Evolutionary conservation across 1,140 invertebrate species (phyloP).

Genomic region (Drosophila lacertosa): DNA sequence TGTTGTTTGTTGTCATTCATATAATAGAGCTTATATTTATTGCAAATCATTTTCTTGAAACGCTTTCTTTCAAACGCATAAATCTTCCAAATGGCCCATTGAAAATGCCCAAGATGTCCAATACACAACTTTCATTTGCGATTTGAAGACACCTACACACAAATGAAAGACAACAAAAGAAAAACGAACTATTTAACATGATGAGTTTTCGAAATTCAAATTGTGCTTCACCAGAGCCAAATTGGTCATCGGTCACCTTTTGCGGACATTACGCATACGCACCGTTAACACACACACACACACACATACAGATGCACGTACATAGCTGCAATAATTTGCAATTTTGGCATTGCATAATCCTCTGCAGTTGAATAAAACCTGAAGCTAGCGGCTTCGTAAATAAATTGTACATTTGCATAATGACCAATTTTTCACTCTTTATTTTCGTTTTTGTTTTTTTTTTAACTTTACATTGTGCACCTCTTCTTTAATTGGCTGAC

Average conservation of each 20-base stretch:
- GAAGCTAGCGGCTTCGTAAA: slow-evolving; percentile 34
- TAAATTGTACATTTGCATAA: slow-evolving; percentile 78
- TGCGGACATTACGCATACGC: slow-evolving; percentile 76
- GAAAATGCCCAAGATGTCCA: slow-evolving; percentile 32
- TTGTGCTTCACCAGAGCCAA: slow-evolving; percentile 6
- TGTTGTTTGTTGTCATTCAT: slow-evolving; percentile 36
- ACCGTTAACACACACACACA: slow-evolving; percentile 40
- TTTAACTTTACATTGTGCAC: slow-evolving; percentile 52
- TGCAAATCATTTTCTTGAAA: slow-evolving; percentile 52
- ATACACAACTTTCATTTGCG: slow-evolving; percentile 41
- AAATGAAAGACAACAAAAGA: neutral
- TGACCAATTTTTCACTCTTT: slow-evolving; percentile 66
- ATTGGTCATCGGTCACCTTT: slow-evolving; percentile 45
- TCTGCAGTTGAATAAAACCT: slow-evolving; percentile 63
- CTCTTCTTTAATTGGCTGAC: slow-evolving; percentile 56
- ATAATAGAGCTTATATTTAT: slow-evolving; percentile 55
- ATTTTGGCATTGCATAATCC: slow-evolving; percentile 73
- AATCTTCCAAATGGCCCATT: slow-evolving; percentile 41
- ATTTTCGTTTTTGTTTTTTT: slow-evolving; percentile 24
- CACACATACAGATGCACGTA: slow-evolving; percentile 24
- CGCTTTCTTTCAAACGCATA: slow-evolving; percentile 46
- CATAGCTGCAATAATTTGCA: slow-evolving; percentile 59
- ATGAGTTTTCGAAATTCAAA: slow-evolving; percentile 15
- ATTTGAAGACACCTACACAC: slow-evolving; percentile 26
- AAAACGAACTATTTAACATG: slow-evolving; percentile 10